Evolutionary conservation across 1,140 invertebrate genomes (phyloP).

Genomic region (Drosophila dunni): DNA sequence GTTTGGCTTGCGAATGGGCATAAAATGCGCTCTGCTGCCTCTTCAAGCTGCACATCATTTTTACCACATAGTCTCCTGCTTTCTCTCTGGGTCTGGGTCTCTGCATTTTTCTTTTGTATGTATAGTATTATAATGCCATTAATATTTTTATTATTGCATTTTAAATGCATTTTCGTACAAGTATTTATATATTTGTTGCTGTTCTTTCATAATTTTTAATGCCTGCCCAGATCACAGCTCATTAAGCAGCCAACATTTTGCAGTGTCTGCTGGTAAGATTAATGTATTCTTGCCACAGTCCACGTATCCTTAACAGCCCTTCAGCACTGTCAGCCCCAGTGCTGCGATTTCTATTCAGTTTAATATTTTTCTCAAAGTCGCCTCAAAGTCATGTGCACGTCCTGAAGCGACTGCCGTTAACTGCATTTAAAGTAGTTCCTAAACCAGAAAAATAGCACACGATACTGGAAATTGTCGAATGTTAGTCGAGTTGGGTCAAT

Average conservation of each 20-base stretch:
- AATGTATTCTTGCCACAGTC: constrained; percentile 58
- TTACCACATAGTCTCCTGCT: constrained; percentile 29
- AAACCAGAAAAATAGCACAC: constrained; percentile 46
- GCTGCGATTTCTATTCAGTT: constrained; percentile 15
- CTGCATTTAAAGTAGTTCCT: constrained; percentile 76
- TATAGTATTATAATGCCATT: constrained; percentile 79
- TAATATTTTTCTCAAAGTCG: constrained; percentile 58
- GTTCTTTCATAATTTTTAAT: constrained; percentile 76
- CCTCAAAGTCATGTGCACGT: constrained; percentile 81
- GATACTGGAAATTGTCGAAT: constrained; percentile 25
- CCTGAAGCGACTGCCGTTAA: constrained; percentile 45
- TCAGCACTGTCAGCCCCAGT: not conserved
- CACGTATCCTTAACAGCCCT: constrained; percentile 25
- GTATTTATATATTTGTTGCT: constrained; percentile 17
- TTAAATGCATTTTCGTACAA: constrained; percentile 72
- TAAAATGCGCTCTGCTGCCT: constrained; percentile 74
- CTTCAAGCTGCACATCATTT: constrained; percentile 33
- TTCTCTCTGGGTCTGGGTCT: not conserved
- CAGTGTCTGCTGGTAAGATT: constrained; percentile 64
- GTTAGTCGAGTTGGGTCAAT: constrained; percentile 57
- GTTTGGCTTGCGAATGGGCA: constrained; percentile 44
- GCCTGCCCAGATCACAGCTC: constrained; percentile 65
- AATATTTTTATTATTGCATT: constrained; percentile 83
- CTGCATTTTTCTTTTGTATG: constrained; percentile 25
- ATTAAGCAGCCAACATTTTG: constrained; percentile 61